Evolutionary conservation across 2,113 vertebrate genomes (phyloP).

Genomic region (cattle (Bos taurus)): ARS-UCD2.0 NC_037348.1:66645501-66646000

Average conservation of each 20-base stretch:
- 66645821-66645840: not conserved
- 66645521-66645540: not conserved
- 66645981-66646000: not conserved
- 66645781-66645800: not conserved
- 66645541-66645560: not conserved
- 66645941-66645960: accelerated
- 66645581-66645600: not conserved
- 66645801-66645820: not conserved
- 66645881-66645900: not conserved
- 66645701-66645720: not conserved
- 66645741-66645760: not conserved
- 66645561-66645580: not conserved
- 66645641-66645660: not conserved
- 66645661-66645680: not conserved
- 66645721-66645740: not conserved
- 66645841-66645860: not conserved
- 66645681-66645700: too few species aligned
- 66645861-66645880: not conserved
- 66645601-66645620: too few species aligned
- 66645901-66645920: not conserved
- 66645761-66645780: not conserved
- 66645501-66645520: not conserved
- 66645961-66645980: not conserved
- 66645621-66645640: not conserved
- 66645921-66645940: not conserved